A percentile compares a stretch with the other conserved stretches of the same genome.
Conservation (phyloP, 2,113 vertebrate genomes). For the Nycticryphes semicollaris region DNA sequence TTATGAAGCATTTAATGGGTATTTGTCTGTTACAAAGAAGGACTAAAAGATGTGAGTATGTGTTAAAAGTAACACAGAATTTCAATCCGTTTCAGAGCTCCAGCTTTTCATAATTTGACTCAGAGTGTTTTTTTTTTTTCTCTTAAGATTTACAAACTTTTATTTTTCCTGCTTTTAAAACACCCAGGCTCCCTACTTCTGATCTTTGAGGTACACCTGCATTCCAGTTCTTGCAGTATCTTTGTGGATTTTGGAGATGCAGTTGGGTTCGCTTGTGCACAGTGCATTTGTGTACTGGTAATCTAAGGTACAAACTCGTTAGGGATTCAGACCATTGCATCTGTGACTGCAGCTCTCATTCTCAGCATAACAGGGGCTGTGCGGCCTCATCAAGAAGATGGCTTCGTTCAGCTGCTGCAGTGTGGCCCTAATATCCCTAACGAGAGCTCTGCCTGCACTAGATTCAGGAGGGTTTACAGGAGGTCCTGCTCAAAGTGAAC, state of each 20-base stretch:
- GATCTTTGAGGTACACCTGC: not conserved
- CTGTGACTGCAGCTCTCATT: not conserved
- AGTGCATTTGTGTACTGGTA: not conserved
- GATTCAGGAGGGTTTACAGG: not conserved
- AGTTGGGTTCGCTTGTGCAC: not conserved
- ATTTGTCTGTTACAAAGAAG: not conserved
- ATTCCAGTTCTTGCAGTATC: not conserved
- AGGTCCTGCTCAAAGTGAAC: not conserved
- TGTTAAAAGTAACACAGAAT: not conserved
- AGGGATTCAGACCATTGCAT: not conserved
- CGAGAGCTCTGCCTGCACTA: not conserved
- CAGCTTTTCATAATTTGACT: not conserved
- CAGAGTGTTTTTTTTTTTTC: not conserved
- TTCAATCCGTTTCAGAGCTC: not conserved
- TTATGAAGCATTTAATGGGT: not conserved
- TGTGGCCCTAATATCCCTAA: not conserved
- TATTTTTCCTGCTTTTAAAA: not conserved
- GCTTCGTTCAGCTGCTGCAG: not conserved
- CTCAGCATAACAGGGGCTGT: not conserved
- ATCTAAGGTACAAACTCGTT: not conserved
- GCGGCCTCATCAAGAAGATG: not conserved
- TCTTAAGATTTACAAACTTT: not conserved
- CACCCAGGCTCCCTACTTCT: not conserved
- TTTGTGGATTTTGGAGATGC: not conserved
- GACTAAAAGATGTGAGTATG: not conserved